Conservation (phyloP, 2,113 vertebrate species). For the Budorcas taxicolor region DNA sequence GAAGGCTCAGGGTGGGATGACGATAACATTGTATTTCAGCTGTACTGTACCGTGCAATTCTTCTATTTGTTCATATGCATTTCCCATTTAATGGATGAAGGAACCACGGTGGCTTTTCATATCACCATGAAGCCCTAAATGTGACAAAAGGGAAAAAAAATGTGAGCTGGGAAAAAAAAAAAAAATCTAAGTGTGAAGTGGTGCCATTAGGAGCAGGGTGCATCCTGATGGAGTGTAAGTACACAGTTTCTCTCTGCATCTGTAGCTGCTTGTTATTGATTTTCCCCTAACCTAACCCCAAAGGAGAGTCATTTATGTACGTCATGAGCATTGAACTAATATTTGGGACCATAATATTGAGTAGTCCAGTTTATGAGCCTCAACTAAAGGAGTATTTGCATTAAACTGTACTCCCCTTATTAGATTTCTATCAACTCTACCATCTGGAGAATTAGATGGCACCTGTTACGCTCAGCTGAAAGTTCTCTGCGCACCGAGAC, state of each 20-base stretch:
- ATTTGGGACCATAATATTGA: slow-evolving; percentile 39
- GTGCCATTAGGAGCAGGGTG: background rate
- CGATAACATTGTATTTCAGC: slow-evolving; percentile 66
- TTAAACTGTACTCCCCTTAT: slow-evolving; percentile 31
- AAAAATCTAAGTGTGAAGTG: background rate
- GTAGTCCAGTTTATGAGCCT: slow-evolving; percentile 29
- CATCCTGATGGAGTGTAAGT: background rate
- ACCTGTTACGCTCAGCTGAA: background rate
- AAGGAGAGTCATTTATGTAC: slow-evolving; percentile 41
- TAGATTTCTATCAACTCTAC: background rate
- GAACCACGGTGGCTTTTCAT: slow-evolving; percentile 27
- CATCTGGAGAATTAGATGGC: background rate
- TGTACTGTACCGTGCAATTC: slow-evolving; percentile 35
- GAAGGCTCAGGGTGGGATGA: slow-evolving; percentile 47
- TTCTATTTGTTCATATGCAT: slow-evolving; percentile 35
- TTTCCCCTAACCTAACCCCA: slow-evolving; percentile 25
- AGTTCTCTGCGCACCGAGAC: background rate
- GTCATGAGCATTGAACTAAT: slow-evolving; percentile 41
- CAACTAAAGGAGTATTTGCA: slow-evolving; percentile 18
- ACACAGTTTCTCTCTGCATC: background rate
- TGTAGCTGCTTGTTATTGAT: slow-evolving; percentile 38
- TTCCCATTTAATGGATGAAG: slow-evolving; percentile 58
- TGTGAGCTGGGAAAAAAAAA: background rate
- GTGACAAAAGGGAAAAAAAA: slow-evolving; percentile 10
- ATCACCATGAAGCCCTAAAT: slow-evolving; percentile 42